Conservation (phyloP, 2,888 invertebrate genomes). For the Bombyx huttoni region DNA sequence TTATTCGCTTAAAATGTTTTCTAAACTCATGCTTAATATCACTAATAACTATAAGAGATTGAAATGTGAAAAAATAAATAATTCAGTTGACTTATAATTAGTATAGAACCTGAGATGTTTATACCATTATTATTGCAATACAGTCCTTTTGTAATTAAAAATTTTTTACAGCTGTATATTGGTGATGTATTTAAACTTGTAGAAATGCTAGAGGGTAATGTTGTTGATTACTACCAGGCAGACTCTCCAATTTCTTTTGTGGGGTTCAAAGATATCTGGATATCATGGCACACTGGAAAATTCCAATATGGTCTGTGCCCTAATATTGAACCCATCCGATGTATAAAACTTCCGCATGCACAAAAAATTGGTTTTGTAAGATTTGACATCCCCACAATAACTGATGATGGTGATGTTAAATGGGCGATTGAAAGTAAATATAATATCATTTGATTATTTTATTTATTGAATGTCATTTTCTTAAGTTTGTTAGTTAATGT, state of each 20-base stretch:
- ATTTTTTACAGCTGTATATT: not conserved
- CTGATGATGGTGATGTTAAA: constrained; percentile 5
- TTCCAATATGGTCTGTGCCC: constrained; percentile 9
- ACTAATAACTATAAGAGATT: too few species aligned
- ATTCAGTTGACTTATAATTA: too few species aligned
- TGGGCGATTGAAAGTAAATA: constrained; percentile 22
- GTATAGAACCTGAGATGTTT: too few species aligned
- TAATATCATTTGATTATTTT: not conserved
- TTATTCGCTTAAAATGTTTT: too few species aligned
- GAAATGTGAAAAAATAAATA: too few species aligned
- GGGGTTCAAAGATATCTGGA: constrained; percentile 12
- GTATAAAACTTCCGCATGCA: constrained; percentile 3
- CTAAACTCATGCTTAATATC: too few species aligned
- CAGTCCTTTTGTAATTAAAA: not conserved
- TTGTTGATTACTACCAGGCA: not conserved
- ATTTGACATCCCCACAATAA: constrained; percentile 9
- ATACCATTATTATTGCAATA: not conserved
- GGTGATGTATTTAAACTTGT: not conserved
- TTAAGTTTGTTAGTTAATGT: too few species aligned
- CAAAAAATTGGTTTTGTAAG: constrained; percentile 20
- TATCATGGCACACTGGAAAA: constrained; percentile 19
- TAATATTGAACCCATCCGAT: constrained; percentile 7
- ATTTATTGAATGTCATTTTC: too few species aligned
- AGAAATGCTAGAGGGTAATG: not conserved
- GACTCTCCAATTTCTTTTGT: not conserved